Base-by-base conservation (phyloP, 2,888 invertebrate genomes). In the Metopia argyrocephala region DNA sequence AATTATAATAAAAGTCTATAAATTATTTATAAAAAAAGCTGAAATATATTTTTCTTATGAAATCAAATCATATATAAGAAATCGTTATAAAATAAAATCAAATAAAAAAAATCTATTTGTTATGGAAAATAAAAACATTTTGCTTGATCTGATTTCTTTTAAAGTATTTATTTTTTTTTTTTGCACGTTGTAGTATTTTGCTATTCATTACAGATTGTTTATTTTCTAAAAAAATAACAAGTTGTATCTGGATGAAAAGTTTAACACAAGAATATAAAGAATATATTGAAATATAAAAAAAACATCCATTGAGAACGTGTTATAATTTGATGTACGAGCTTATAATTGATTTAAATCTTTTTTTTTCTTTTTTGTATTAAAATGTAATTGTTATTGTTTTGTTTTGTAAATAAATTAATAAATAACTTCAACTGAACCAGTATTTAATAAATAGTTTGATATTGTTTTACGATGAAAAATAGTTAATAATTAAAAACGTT, bases 331-430 rank as follows among this genome's bases (percentile, higher is more conserved):
- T 9, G n/a, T 52, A 25, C 38, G 9, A 31, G 5, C 15, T 18
- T 65, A 48, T 62, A 45, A 38, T 76, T 57, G 62, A 48, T 46
- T 62, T 27, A 27, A 48, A 54, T 31, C 38, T 25, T 54, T 71
- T 46, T n/a, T 62, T 45, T 38, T 15, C 12, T 38, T 38, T 46
- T 61, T 38, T 31, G 9, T 50, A 46, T 31, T n/a, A 3, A 6
- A 18, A 45, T 45, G 46, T 71, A 73, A 78, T 56, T 78, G 78
- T 66, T 78, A 66, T 66, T 78, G 66, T 68, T 78, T 73, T 54
- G 71, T 66, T 61, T 31, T 54, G 20, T 61, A 25, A 57, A 52
- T 3, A 65, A 50, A 45, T 18, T 28, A 25, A 23, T 48, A n/a
- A 15, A 50, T 56, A 54, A 45, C 15, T 21, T 15, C 23, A 66